Evolutionary conservation across 2,113 vertebrate species (phyloP).

Genomic region (Ceratotherium simum): DNA sequence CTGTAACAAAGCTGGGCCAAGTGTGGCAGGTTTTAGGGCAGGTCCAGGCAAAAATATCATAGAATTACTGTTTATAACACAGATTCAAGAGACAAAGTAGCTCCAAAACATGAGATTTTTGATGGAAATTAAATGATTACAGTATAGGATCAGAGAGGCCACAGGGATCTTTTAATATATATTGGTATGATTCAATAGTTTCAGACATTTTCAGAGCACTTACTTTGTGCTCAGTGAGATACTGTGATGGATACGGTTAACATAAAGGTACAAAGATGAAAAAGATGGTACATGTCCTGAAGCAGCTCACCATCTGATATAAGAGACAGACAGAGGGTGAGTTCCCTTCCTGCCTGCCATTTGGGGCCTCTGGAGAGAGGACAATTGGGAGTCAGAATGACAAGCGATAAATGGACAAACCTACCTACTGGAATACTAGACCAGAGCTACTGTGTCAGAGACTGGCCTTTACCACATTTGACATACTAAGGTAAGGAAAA

Average conservation of each 20-base stretch:
- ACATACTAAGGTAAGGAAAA: neutral
- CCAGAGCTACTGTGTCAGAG: neutral
- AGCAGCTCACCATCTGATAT: neutral
- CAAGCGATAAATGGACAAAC: neutral
- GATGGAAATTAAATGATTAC: neutral
- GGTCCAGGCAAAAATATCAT: neutral
- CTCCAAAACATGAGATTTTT: conserved; percentile 29
- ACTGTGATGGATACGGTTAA: neutral
- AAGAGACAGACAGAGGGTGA: neutral
- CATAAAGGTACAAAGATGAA: conserved; percentile 28
- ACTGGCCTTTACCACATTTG: neutral
- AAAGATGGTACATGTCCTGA: neutral
- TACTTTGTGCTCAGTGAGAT: conserved; percentile 30
- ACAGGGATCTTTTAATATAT: conserved; percentile 4
- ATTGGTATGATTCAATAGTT: neutral
- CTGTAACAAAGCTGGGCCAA: neutral
- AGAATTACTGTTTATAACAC: conserved; percentile 10
- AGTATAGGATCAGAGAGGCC: neutral
- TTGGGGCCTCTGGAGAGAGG: conserved; percentile 1
- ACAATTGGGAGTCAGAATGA: conserved; percentile 1
- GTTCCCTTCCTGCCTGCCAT: neutral
- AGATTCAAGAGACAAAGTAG: conserved; percentile 48
- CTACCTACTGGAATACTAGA: neutral
- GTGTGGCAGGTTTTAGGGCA: neutral
- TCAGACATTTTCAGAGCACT: conserved; percentile 23